These are phyloP conservation scores for Todiramphus saurophagus DNA, from an alignment of 2,113 vertebrate genomes.

Conservation along the genomic window DNA sequence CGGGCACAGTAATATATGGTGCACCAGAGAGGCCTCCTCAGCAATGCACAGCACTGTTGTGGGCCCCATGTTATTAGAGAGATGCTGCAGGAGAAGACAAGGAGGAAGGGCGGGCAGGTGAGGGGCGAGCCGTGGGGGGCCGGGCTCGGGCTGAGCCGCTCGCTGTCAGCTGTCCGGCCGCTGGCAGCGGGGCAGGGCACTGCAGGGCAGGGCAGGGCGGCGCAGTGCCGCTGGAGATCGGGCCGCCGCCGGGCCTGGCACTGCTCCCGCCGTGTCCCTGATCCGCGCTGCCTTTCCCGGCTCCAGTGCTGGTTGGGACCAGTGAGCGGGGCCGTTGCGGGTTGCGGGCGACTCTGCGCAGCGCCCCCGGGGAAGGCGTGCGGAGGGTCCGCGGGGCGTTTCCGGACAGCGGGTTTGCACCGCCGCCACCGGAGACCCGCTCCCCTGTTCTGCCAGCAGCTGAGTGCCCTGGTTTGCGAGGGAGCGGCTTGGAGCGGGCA, in stretches of 20 bases:
- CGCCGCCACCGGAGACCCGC: background rate
- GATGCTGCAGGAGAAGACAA: too few relatives aligned
- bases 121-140: background rate
- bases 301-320: background rate
- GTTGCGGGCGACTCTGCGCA: background rate
- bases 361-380: background rate
- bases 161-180: background rate
- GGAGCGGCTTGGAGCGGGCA: background rate
- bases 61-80: too few relatives aligned
- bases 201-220: background rate
- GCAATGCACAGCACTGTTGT: too few relatives aligned
- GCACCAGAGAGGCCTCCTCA: too few relatives aligned
- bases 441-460: background rate
- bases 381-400: background rate
- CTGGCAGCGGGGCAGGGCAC: background rate
- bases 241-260: background rate
- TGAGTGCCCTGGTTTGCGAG: too few relatives aligned
- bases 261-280: background rate
- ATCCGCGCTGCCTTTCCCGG: too few relatives aligned
- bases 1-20: too few relatives aligned
- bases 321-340: background rate
- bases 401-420: background rate
- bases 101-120: background rate
- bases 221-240: background rate
- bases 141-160: background rate